Conservation (phyloP, 2,888 invertebrate genomes). For the Hypercompe scribonia region DNA sequence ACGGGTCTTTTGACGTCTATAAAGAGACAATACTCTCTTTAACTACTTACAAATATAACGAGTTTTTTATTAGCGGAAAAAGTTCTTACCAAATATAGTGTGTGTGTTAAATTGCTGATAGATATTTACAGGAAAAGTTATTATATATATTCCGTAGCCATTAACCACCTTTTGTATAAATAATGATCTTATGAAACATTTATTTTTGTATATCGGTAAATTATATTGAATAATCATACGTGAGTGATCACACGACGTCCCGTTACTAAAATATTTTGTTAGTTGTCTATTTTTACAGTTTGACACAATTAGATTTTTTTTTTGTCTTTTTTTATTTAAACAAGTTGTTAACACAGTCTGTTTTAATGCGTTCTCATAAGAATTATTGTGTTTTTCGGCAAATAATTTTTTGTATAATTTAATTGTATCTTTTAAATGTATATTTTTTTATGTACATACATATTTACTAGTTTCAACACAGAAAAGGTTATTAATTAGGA, state of each 20-base stretch:
- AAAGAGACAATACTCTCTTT: neutral
- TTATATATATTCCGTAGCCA: neutral
- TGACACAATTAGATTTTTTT: neutral
- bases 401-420: no score
- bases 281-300: neutral
- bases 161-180: neutral
- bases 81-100: neutral
- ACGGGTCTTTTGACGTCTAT: conserved; percentile 25
- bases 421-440: no score
- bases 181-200: neutral
- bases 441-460: no score
- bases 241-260: neutral
- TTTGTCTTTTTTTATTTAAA: neutral
- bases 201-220: conserved; percentile 1
- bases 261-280: no score
- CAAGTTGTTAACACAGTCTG: neutral
- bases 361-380: neutral
- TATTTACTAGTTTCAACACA: no score
- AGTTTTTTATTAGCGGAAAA: neutral
- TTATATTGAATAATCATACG: neutral
- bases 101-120: neutral
- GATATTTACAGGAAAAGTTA: neutral
- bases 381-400: neutral
- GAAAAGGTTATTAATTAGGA: no score
- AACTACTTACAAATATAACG: neutral